A percentile compares a stretch with the other conserved stretches of the same genome.
phyloP scores from a whole-genome alignment of 1,140 invertebrate species.

The Heliconius hewitsoni region DNA sequence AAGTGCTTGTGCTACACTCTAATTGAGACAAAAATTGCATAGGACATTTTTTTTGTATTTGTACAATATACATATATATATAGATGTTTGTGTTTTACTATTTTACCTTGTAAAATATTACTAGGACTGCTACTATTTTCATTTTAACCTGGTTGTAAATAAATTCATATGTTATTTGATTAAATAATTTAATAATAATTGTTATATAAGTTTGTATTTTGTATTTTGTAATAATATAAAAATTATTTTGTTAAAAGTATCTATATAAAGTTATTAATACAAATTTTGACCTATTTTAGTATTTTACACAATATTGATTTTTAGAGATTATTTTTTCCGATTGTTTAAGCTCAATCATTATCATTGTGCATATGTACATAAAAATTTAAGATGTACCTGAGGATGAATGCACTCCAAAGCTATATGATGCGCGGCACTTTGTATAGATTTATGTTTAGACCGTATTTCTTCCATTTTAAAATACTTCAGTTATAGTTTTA shows the following conservation, averaged over 20 bases:
- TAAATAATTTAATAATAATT: neutral
- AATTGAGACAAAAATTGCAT: neutral
- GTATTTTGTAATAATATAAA: neutral
- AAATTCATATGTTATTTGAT: constrained; percentile 13
- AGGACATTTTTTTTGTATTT: neutral
- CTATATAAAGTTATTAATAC: neutral
- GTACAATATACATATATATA: neutral
- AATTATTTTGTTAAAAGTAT: neutral
- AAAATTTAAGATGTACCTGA: constrained; percentile 50
- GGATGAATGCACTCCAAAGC: constrained; percentile 71
- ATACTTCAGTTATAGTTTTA: neutral
- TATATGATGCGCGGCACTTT: constrained; percentile 71
- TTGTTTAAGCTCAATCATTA: too few relatives aligned
- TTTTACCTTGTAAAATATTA: neutral
- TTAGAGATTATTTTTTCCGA: too few relatives aligned
- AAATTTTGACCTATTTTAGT: neutral
- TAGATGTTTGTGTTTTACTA: neutral
- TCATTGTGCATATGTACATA: neutral
- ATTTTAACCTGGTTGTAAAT: constrained; percentile 21
- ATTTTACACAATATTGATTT: neutral
- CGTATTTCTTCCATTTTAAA: constrained; percentile 66
- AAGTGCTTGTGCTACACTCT: constrained; percentile 39
- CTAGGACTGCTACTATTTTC: neutral
- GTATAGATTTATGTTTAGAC: constrained; percentile 67
- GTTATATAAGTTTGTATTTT: neutral